These are phyloP conservation scores for Beris chalybata DNA, from an alignment of 2,888 invertebrate species.

Conservation along the genomic window DNA sequence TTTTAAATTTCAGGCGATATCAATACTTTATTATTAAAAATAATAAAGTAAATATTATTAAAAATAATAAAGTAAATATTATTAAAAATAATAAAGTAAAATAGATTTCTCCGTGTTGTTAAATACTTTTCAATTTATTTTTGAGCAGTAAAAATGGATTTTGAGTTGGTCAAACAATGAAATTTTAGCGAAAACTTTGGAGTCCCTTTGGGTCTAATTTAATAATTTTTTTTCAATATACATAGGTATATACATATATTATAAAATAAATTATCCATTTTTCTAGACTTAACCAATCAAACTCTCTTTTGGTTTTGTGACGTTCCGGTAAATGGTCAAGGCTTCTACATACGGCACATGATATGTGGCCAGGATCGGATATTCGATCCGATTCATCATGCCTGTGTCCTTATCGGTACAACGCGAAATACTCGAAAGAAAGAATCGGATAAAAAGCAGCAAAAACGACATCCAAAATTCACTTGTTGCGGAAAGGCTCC, in stretches of 20 bases:
- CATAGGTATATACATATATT: no score
- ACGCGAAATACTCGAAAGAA: conserved; percentile 18
- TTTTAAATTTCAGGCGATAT: no score
- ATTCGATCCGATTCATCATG: conserved; percentile 38
- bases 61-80: neutral
- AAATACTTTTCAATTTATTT: no score
- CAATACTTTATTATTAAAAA: no score
- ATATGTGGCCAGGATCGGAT: conserved; percentile 37
- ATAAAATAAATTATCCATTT: neutral
- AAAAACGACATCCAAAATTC: conserved; percentile 6
- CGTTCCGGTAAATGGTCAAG: conserved; percentile 37
- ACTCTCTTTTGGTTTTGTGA: conserved; percentile 43
- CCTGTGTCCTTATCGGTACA: conserved; percentile 40
- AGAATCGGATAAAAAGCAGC: neutral
- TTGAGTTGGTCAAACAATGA: no score
- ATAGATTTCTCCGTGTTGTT: neutral
- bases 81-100: neutral
- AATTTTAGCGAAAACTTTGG: no score
- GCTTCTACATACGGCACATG: conserved; percentile 40
- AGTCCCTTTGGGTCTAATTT: no score
- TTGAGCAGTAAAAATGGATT: no score
- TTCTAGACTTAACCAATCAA: conserved; percentile 37
- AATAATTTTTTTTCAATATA: no score
- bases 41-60: neutral
- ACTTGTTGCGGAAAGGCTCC: conserved; percentile 32